Evolutionary conservation across 2,797 vertebrate genomes (phyloP), one percentile per base, ranked within the genome.

Genomic region (Gobio occitaniae): DNA sequence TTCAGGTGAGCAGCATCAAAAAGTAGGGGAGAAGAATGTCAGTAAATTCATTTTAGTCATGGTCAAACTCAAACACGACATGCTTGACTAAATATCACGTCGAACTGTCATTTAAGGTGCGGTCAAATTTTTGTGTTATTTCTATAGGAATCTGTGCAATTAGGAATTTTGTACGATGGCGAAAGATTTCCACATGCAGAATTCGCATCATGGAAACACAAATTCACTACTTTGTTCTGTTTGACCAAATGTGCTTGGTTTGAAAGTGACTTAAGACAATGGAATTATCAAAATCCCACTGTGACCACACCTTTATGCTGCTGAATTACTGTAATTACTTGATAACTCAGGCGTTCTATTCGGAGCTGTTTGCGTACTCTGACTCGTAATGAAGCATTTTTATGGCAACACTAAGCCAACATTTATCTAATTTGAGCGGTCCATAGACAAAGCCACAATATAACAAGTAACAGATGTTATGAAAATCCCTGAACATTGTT

Each of bases 1-100:
- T 78, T 79, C 41, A 79, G 21, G 21, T 77, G 21, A 19, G n/a
- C 76, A 61, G 76, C 13, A 44, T 44, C 59, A 44, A 25, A 61
- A 63, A 61, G 38, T 12, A 63, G 38, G n/a, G 47, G 56, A 78
- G n/a, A 59, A 59, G 32, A 76, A 76, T 75, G 13, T 54, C 50
- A 75, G 11, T 6, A 41, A 4, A 1, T 44, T 59, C 0, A 13
- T 47, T 25, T 70, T 12, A 15, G 36, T 21, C 8, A 38, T 36
- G 10, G 50, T 75, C 48, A 8, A 36, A 41, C 19, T 12, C 29
- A 54, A 54, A 54, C 5, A 12, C 36, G 9, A 52, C 48, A 52
- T 52, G 25, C 16, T 75, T 75, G 6, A 52, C 6, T 48, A 48
- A 48, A 72, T 48, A 48, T 48, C 6, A 10, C 11, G 47, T 47